Evolutionary conservation across 35 echinoderm and acorn worm genomes (phyloP).

Genomic region (Strongylocentrotus purpuratus): DNA sequence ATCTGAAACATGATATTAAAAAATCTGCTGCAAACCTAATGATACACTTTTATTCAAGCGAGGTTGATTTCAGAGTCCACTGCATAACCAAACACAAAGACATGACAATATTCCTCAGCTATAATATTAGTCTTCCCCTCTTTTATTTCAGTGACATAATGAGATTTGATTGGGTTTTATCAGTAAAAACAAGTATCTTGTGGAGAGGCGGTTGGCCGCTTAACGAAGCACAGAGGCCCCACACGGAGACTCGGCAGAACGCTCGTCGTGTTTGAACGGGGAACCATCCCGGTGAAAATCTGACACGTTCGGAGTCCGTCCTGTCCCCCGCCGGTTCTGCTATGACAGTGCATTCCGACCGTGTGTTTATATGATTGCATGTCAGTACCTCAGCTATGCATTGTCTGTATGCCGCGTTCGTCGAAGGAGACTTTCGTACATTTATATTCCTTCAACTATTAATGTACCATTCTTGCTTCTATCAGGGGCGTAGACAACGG

Average conservation of each 20-base stretch:
- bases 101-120: not conserved
- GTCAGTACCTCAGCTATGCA: not conserved
- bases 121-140: not conserved
- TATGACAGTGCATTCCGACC: not conserved
- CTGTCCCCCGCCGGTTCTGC: not conserved
- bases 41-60: too few relatives aligned
- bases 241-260: not conserved
- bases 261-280: not conserved
- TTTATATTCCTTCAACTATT: too few relatives aligned
- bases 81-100: not conserved
- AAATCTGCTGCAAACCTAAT: too few relatives aligned
- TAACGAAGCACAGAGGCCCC: slow-evolving; percentile 22
- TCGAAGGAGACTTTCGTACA: too few relatives aligned
- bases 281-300: not conserved
- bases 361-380: not conserved
- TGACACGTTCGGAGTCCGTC: not conserved
- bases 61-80: too few relatives aligned
- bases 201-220: not conserved
- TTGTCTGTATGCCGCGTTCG: too few relatives aligned
- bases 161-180: slow-evolving; percentile 19
- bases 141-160: slow-evolving; percentile 30
- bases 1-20: too few relatives aligned
- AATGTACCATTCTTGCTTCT: too few relatives aligned
- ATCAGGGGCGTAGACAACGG: too few relatives aligned
- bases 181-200: slow-evolving; percentile 39